These are phyloP conservation scores for Epinotia bilunana DNA, from an alignment of 2,888 invertebrate genomes.

Conservation along the genomic window DNA sequence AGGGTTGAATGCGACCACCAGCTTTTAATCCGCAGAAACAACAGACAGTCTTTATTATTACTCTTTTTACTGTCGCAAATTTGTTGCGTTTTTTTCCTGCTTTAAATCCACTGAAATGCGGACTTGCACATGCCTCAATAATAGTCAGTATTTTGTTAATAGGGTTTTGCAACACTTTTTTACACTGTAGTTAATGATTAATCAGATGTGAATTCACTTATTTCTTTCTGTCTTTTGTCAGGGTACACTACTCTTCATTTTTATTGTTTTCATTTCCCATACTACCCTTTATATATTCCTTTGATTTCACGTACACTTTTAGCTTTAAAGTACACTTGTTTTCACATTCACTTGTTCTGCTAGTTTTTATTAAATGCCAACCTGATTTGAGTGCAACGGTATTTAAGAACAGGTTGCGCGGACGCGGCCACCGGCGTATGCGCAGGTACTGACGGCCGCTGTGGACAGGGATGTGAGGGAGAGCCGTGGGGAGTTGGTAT, in stretches of 20 bases:
- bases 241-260: neutral
- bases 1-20: no score
- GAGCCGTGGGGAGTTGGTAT: conserved; percentile 19
- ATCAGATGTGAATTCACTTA: no score
- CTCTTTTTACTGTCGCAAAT: no score
- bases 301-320: neutral
- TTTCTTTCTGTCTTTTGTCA: neutral
- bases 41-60: neutral
- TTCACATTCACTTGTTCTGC: neutral
- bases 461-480: conserved; percentile 13
- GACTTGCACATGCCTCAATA: no score
- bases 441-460: conserved; percentile 25
- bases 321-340: neutral
- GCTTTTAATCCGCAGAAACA: neutral
- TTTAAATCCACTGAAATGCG: neutral
- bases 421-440: neutral
- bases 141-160: neutral
- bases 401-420: conserved; percentile 14
- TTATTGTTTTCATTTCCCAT: neutral
- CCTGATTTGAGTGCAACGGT: neutral
- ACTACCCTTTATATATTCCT: neutral
- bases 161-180: neutral
- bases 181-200: neutral
- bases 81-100: neutral
- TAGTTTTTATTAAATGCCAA: conserved; percentile 1